Evolutionary conservation across 2,888 invertebrate species (phyloP), one percentile per base, ranked within the genome.

Genomic region (Torymus texanus): DNA sequence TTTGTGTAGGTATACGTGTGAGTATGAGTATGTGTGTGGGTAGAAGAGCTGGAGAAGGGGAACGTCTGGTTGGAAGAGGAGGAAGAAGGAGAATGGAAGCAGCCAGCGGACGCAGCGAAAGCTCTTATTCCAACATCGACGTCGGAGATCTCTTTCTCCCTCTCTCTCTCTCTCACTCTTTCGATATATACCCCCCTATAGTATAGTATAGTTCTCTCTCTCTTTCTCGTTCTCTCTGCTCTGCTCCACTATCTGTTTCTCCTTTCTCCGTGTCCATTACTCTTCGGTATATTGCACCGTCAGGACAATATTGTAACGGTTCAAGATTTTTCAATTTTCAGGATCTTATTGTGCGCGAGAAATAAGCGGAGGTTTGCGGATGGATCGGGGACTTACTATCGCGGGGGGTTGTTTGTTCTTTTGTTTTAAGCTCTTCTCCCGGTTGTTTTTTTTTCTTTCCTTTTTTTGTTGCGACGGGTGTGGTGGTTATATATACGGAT

Each of bases 281-380:
- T 50, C 12, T 56, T 16, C 18, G 50, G 12, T 70, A 29, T 2
- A 21, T n/a, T 76, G 70, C 76, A 63, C 56, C 62, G 24, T 65
- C 76, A 58, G 63, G 65, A 77, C 77, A 77, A 70, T 76, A 76
- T 53, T 77, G 71, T 77, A 24, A 71, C 65, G 65, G 51, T 71
- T 65, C 71, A 50, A 58, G 51, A 65, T 63, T 65, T 77, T 71
- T 77, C 65, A 21, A 75, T 67, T 67, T 75, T 0, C 41, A 41
- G 41, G 41, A 41, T 41, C 41, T 41, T 21, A 56, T 11, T 10
- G 3, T 21, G 56, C 14, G 10, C 13, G 8, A 14, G 2, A 50
- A 21, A 67, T 24, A 51, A 12, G 50, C 41, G 11, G 12, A 13
- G 14, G 21, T 67, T 55, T 14, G 21, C 21, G 53, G 24, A 16